A percentile compares a stretch with the other conserved stretches of the same genome.
phyloP scores from a whole-genome alignment of 2,113 vertebrate species.

The Alligator mississippiensis region DNA sequence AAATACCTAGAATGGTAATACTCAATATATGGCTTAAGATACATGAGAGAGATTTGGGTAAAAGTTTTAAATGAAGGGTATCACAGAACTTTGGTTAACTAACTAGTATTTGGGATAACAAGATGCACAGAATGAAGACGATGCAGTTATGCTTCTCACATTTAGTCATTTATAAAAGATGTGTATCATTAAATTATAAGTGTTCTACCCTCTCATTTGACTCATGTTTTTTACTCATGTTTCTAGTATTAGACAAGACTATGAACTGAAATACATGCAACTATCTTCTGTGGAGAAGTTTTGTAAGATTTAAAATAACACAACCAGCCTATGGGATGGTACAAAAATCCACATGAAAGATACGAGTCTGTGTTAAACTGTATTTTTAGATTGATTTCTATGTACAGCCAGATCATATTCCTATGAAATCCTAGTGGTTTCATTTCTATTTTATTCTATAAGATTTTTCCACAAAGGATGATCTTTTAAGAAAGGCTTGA shows the following conservation, averaged over 20 bases:
- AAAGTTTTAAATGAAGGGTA: not conserved
- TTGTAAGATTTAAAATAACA: not conserved
- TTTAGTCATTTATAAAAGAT: not conserved
- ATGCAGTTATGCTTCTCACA: not conserved
- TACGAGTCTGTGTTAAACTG: not conserved
- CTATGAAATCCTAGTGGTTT: not conserved
- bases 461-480: not conserved
- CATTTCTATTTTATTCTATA: conserved; percentile 19
- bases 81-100: not conserved
- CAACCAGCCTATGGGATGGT: not conserved
- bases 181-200: not conserved
- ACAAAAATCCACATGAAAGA: conserved; percentile 33
- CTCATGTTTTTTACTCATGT: not conserved
- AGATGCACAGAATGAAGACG: not conserved
- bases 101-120: not conserved
- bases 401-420: conserved; percentile 16
- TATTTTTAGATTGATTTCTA: conserved; percentile 37
- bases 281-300: not conserved
- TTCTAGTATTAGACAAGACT: not conserved
- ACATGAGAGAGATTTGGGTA: not conserved
- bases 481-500: not conserved
- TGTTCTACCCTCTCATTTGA: not conserved
- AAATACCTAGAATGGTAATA: not conserved
- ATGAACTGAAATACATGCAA: not conserved
- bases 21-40: not conserved